These are phyloP conservation scores for Prionace glauca DNA, from an alignment of 2,797 vertebrate genomes.

Conservation along the genomic window DNA sequence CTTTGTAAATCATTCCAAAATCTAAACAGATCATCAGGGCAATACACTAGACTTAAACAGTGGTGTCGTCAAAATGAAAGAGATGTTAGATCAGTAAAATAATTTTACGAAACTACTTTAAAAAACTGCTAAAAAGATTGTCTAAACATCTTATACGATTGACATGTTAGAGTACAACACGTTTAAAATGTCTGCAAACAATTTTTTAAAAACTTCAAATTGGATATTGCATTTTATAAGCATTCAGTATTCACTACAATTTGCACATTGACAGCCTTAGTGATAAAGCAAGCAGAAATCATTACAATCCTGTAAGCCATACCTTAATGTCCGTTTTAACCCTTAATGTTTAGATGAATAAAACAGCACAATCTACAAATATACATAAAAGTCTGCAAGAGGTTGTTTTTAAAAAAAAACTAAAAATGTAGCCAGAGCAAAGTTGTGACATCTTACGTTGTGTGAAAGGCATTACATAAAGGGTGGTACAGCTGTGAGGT, in stretches of 20 bases:
- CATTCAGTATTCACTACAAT: background rate
- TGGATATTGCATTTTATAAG: background rate
- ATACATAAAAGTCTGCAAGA: constrained; percentile 5
- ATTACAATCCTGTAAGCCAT: background rate
- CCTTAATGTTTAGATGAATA: background rate
- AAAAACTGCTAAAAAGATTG: background rate
- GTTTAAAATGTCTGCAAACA: background rate
- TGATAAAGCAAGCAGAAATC: background rate
- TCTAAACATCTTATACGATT: background rate
- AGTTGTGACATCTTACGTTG: constrained; percentile 19
- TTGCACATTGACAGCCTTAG: background rate
- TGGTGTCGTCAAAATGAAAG: background rate
- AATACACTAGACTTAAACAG: background rate
- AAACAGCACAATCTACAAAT: background rate
- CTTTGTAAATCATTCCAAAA: background rate
- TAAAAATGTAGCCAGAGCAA: constrained; percentile 10
- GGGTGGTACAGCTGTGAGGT: constrained; percentile 32
- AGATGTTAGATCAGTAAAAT: background rate
- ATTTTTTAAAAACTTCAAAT: background rate
- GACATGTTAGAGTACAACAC: background rate
- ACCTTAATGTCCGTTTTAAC: background rate
- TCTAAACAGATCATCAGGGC: background rate
- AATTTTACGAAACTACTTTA: background rate
- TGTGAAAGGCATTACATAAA: constrained; percentile 31
- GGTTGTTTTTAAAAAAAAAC: background rate